These are phyloP conservation scores for Nesogale talazaci DNA, from an alignment of 2,113 vertebrate species.

Conservation along the genomic window DNA sequence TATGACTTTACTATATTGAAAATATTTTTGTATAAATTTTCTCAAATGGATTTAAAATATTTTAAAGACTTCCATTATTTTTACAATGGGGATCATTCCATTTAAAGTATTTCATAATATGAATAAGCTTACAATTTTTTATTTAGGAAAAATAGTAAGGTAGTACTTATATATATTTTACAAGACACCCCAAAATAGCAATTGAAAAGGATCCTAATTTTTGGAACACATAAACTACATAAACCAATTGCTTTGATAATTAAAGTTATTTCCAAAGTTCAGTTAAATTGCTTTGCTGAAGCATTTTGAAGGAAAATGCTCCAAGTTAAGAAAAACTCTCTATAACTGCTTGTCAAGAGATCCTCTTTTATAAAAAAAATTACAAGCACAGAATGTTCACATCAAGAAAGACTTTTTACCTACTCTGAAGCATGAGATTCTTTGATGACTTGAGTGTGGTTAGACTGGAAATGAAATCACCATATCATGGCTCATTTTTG, in stretches of 20 bases:
- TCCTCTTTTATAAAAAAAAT: slow-evolving; percentile 21
- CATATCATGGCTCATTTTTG: neutral
- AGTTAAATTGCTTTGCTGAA: neutral
- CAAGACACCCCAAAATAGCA: slow-evolving; percentile 31
- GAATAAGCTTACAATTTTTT: slow-evolving; percentile 2
- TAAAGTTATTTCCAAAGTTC: slow-evolving; percentile 35
- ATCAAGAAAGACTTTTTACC: neutral
- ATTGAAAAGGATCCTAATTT: neutral
- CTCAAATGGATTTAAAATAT: neutral
- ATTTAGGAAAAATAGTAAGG: slow-evolving; percentile 31
- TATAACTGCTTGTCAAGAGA: neutral
- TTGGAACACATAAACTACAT: neutral
- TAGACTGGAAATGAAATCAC: slow-evolving; percentile 48
- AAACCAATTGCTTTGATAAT: slow-evolving; percentile 24
- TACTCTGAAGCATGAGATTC: neutral
- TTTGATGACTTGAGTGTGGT: neutral
- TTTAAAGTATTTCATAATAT: neutral
- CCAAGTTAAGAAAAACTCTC: slow-evolving; percentile 15
- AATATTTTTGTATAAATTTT: neutral
- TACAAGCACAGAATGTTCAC: neutral
- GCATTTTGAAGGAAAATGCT: neutral
- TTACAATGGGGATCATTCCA: neutral
- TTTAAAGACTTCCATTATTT: neutral
- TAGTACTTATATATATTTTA: neutral
- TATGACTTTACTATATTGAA: neutral